phyloP scores from a whole-genome alignment of 2,888 invertebrate species.

The Meteorus colon region DNA sequence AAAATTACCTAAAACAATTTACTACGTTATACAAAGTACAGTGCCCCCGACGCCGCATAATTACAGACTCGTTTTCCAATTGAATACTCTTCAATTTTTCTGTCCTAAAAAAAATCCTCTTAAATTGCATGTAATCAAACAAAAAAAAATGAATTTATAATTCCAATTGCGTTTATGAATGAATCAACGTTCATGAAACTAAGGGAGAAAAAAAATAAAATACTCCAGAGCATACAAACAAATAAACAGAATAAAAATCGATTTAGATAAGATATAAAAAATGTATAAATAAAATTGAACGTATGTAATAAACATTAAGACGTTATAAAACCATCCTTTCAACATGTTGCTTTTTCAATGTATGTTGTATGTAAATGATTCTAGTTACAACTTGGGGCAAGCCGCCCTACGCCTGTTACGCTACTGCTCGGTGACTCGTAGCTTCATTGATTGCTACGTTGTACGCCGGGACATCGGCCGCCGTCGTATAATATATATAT shows the following conservation, averaged over 20 bases:
- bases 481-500: slow-evolving; percentile 43
- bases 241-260: background rate
- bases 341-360: background rate
- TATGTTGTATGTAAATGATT: background rate
- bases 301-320: background rate
- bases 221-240: background rate
- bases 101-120: background rate
- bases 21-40: too few relatives aligned
- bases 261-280: background rate
- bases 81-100: too few relatives aligned
- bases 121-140: background rate
- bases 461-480: slow-evolving; percentile 64
- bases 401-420: slow-evolving; percentile 52
- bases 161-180: background rate
- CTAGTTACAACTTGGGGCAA: slow-evolving; percentile 30
- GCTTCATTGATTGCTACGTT: slow-evolving; percentile 71
- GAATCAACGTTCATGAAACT: background rate
- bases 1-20: too few relatives aligned
- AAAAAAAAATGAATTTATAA: background rate
- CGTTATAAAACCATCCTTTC: background rate
- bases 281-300: background rate
- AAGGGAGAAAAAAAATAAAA: too few relatives aligned
- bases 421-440: slow-evolving; percentile 68
- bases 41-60: too few relatives aligned
- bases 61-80: too few relatives aligned